Percentiles rank a stretch among this genome's conserved stretches.
phyloP scores from a whole-genome alignment of 2,113 vertebrate species.

The Hippopotamus amphibius region DNA sequence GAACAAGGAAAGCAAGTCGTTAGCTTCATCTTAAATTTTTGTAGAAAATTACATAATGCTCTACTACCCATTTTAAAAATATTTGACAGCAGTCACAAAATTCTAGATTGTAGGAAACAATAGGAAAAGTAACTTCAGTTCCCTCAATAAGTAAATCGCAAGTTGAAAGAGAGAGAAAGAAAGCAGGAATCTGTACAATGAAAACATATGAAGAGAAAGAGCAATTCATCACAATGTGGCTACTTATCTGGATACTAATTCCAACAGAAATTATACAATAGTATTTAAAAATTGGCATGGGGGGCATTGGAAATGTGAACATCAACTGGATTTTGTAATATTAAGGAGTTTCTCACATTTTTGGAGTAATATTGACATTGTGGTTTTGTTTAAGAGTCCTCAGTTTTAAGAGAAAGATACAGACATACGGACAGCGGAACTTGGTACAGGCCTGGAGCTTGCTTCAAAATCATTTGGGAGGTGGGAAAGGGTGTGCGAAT shows the following conservation, averaged over 20 bases:
- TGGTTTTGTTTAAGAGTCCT: background rate
- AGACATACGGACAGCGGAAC: background rate
- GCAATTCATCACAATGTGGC: background rate
- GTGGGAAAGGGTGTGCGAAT: background rate
- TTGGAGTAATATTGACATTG: background rate
- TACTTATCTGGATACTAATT: background rate
- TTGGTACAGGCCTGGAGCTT: background rate
- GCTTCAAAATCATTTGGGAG: background rate
- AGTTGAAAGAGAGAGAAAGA: background rate
- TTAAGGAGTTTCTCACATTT: background rate
- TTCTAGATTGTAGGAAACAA: background rate
- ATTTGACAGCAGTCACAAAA: constrained; percentile 45
- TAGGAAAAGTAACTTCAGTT: constrained; percentile 17
- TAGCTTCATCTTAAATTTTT: constrained; percentile 27
- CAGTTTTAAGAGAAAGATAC: background rate
- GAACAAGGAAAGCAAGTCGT: constrained; percentile 1
- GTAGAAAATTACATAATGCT: constrained; percentile 55
- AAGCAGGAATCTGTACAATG: background rate
- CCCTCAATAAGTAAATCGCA: constrained; percentile 17
- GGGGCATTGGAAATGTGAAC: background rate
- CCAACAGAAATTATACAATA: constrained; percentile 1
- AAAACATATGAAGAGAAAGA: background rate
- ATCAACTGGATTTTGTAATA: constrained; percentile 7
- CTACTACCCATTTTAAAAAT: constrained; percentile 56
- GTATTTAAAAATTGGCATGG: background rate